Conservation (phyloP, 1,140 invertebrate species). For the Pantala flavescens region DNA sequence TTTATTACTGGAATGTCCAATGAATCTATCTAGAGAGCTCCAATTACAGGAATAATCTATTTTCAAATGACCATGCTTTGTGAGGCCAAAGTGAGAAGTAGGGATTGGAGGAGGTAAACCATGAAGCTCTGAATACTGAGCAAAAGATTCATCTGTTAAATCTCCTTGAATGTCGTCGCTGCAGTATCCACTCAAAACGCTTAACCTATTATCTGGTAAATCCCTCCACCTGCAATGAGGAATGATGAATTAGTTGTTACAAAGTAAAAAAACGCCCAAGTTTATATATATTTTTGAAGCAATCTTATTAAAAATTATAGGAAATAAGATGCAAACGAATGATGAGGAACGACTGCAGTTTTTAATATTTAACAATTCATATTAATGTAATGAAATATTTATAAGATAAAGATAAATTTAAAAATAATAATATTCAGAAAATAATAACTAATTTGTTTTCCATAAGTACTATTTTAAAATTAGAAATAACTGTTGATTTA, state of each 20-base stretch:
- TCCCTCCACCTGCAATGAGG: background rate
- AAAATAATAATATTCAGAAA: no score
- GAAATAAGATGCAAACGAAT: no score
- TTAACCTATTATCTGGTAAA: background rate
- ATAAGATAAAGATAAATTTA: no score
- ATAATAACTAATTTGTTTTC: no score
- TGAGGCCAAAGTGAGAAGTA: constrained; percentile 44
- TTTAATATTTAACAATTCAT: no score
- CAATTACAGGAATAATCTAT: constrained; percentile 65
- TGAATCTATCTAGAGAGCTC: constrained; percentile 54
- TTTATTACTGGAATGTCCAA: constrained; percentile 28
- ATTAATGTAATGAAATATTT: no score
- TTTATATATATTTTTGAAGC: no score
- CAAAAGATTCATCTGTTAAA: constrained; percentile 11
- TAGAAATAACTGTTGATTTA: no score
- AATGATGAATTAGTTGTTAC: background rate
- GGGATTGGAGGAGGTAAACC: background rate
- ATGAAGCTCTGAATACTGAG: background rate
- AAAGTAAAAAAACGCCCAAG: no score
- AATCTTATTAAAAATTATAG: no score
- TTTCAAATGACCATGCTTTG: constrained; percentile 56
- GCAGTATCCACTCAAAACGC: background rate
- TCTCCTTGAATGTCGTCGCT: background rate
- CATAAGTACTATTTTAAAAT: no score
- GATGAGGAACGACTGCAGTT: no score